phyloP scores from a whole-genome alignment of 2,888 invertebrate genomes.

The Pinctada fucata region DNA sequence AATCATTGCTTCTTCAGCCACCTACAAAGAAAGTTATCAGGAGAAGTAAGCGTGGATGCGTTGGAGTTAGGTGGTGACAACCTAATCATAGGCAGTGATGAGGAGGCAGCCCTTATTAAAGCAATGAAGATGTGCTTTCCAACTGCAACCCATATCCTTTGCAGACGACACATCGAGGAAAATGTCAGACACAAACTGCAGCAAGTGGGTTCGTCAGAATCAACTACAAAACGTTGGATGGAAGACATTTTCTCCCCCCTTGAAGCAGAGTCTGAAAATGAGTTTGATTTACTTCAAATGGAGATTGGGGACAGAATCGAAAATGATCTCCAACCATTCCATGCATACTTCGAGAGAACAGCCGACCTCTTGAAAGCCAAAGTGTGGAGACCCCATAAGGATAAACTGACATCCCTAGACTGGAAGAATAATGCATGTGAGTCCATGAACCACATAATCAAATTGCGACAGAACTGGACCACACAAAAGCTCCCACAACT shows the following conservation, averaged over 20 bases:
- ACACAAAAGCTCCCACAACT: conserved; percentile 11
- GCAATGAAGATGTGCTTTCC: conserved; percentile 1
- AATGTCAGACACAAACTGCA: not conserved
- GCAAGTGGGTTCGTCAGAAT: not conserved
- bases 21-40: not conserved
- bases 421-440: conserved; percentile 14
- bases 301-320: not conserved
- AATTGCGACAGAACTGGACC: conserved; percentile 6
- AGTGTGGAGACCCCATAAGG: not conserved
- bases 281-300: not conserved
- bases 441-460: conserved; percentile 21
- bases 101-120: conserved; percentile 4
- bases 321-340: not conserved
- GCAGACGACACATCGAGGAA: conserved; percentile 3
- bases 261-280: not conserved
- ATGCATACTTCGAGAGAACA: conserved; percentile 2
- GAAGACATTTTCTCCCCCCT: not conserved
- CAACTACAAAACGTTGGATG: not conserved
- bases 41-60: not conserved
- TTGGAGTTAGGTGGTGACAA: not conserved
- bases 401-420: not conserved
- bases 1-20: not conserved
- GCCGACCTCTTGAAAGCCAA: not conserved
- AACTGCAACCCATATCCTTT: not conserved
- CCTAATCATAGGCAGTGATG: not conserved